Evolutionary conservation across 2,888 invertebrate species (phyloP).

Genomic region (Drosophila histrio): DNA sequence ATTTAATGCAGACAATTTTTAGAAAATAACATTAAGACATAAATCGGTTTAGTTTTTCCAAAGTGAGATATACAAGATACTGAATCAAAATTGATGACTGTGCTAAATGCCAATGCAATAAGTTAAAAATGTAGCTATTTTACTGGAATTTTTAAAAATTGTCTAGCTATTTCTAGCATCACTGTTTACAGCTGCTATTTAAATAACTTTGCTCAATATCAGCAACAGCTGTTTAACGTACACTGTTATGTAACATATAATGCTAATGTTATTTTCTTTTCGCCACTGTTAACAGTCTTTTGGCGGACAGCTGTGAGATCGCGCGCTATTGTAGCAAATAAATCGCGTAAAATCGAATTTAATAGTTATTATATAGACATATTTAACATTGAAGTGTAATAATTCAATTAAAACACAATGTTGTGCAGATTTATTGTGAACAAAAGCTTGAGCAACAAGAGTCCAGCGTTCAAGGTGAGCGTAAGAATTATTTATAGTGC

Average conservation of each 20-base stretch:
- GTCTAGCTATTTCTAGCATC: too few relatives aligned
- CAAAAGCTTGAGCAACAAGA: slow-evolving; percentile 42
- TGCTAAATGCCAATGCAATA: too few relatives aligned
- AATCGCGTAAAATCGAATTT: neutral
- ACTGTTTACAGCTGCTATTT: slow-evolving; percentile 1
- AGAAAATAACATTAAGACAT: too few relatives aligned
- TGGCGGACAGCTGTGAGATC: neutral
- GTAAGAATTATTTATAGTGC: neutral
- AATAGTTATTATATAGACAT: neutral
- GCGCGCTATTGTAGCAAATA: neutral
- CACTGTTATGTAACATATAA: neutral
- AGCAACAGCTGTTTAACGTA: neutral
- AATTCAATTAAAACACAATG: slow-evolving; percentile 35
- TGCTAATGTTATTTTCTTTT: neutral
- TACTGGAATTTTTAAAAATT: too few relatives aligned
- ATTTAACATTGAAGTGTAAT: neutral
- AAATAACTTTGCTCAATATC: neutral
- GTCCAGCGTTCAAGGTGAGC: slow-evolving; percentile 67
- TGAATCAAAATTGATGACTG: too few relatives aligned
- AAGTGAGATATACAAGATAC: too few relatives aligned
- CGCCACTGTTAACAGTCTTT: slow-evolving; percentile 8
- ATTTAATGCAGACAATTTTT: too few relatives aligned
- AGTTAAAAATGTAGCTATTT: too few relatives aligned
- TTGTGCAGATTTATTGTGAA: slow-evolving; percentile 53
- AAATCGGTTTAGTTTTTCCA: too few relatives aligned